phyloP scores from a whole-genome alignment of 2,888 invertebrate species.

The Protonemura montana region DNA sequence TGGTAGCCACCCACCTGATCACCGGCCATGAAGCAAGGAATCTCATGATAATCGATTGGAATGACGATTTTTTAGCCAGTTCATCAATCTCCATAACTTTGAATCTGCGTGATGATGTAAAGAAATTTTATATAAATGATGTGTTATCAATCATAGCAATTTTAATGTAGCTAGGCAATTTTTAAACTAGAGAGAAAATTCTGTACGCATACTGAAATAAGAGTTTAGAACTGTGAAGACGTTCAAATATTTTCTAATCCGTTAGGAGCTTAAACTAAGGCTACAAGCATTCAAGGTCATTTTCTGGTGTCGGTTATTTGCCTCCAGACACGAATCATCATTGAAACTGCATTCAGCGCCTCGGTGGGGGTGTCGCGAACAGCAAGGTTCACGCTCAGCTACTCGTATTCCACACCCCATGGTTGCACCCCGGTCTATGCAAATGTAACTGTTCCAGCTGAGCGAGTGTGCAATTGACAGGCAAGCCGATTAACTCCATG shows the following conservation, averaged over 20 bases:
- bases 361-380: too few relatives aligned
- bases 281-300: too few relatives aligned
- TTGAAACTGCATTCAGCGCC: too few relatives aligned
- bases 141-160: background rate
- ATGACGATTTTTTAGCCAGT: background rate
- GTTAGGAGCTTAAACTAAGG: too few relatives aligned
- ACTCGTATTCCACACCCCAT: background rate
- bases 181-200: background rate
- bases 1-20: background rate
- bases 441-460: background rate
- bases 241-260: too few relatives aligned
- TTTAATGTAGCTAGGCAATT: background rate
- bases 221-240: too few relatives aligned
- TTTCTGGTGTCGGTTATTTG: too few relatives aligned
- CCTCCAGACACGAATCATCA: too few relatives aligned
- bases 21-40: background rate
- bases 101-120: background rate
- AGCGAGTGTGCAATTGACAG: background rate
- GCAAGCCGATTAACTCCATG: background rate
- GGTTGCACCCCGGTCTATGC: background rate
- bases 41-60: background rate
- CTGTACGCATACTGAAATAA: too few relatives aligned
- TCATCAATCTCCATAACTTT: slow-evolving; percentile 2
- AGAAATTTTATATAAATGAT: background rate
- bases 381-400: too few relatives aligned